These are phyloP conservation scores for Clarias fuscus DNA, from an alignment of 2,797 vertebrate species.

Conservation along the genomic window DNA sequence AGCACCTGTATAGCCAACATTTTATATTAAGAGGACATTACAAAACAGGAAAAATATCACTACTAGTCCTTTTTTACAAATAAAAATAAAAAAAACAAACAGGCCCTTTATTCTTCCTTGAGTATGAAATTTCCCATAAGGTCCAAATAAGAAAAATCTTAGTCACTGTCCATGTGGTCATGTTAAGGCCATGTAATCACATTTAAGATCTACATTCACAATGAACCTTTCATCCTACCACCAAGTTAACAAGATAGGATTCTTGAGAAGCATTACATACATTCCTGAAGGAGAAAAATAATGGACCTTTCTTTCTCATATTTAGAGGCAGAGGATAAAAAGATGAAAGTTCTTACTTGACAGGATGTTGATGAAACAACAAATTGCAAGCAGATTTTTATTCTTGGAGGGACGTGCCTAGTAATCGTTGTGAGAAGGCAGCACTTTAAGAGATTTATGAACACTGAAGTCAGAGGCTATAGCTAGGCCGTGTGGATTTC, in stretches of 20 bases:
- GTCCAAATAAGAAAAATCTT: constrained; percentile 66
- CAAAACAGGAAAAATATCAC: not conserved
- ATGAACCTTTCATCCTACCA: constrained; percentile 78
- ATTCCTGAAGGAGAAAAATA: constrained; percentile 75
- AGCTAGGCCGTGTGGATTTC: constrained; percentile 45
- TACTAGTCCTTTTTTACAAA: not conserved
- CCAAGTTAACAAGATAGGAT: constrained; percentile 79
- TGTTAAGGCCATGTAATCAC: constrained; percentile 73
- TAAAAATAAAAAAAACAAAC: not conserved
- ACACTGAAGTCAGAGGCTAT: constrained; percentile 22
- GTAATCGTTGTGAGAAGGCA: constrained; percentile 42
- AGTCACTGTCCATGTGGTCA: constrained; percentile 68
- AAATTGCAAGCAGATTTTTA: constrained; percentile 59
- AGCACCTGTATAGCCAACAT: not conserved
- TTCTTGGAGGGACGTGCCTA: constrained; percentile 38
- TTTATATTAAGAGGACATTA: not conserved
- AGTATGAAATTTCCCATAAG: constrained; percentile 47
- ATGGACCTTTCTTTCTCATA: constrained; percentile 62
- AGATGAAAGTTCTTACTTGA: constrained; percentile 51
- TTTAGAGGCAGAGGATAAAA: constrained; percentile 57
- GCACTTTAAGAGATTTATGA: constrained; percentile 53
- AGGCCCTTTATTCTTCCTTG: not conserved
- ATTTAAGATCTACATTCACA: constrained; percentile 74
- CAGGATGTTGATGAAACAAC: constrained; percentile 55
- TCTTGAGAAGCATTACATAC: constrained; percentile 77